A percentile compares a stretch with the other conserved stretches of the same genome.
Evolutionary conservation across 1,140 invertebrate species (phyloP).

Genomic region (Archivesica marissinica): DNA sequence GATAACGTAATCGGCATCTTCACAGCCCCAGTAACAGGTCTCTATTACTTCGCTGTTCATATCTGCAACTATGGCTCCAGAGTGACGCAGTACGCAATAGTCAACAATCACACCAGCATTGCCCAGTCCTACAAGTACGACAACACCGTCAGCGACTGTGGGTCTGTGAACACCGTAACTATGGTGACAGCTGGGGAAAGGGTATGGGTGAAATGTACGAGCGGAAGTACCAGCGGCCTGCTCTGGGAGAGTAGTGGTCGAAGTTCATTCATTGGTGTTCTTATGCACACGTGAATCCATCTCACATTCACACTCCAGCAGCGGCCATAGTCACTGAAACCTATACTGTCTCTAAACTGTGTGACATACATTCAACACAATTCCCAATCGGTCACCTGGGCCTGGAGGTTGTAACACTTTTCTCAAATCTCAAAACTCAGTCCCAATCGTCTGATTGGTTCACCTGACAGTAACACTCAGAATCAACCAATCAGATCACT

Average conservation of each 20-base stretch:
- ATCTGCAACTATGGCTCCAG: neutral
- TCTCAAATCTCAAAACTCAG: too few species aligned
- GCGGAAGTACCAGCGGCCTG: neutral
- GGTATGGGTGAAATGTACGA: slow-evolving; percentile 7
- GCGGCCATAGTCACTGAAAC: too few species aligned
- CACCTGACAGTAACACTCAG: too few species aligned
- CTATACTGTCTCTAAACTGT: too few species aligned
- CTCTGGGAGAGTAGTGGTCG: slow-evolving; percentile 2
- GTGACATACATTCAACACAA: too few species aligned
- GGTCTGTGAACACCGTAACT: neutral
- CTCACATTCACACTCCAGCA: too few species aligned
- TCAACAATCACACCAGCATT: neutral
- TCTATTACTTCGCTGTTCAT: slow-evolving; percentile 17
- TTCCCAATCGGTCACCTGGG: too few species aligned
- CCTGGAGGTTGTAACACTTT: too few species aligned
- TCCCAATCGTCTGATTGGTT: too few species aligned
- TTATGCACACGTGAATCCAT: too few species aligned
- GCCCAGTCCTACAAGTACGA: neutral
- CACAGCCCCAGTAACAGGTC: slow-evolving; percentile 1
- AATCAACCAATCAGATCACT: too few species aligned
- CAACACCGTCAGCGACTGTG: neutral
- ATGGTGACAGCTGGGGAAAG: neutral
- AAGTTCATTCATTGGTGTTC: slow-evolving; percentile 4
- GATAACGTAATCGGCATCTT: slow-evolving; percentile 14
- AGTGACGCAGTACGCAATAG: neutral